Conservation (phyloP, 2,797 vertebrate genomes). For the Pipistrellus pygmaeus region DNA sequence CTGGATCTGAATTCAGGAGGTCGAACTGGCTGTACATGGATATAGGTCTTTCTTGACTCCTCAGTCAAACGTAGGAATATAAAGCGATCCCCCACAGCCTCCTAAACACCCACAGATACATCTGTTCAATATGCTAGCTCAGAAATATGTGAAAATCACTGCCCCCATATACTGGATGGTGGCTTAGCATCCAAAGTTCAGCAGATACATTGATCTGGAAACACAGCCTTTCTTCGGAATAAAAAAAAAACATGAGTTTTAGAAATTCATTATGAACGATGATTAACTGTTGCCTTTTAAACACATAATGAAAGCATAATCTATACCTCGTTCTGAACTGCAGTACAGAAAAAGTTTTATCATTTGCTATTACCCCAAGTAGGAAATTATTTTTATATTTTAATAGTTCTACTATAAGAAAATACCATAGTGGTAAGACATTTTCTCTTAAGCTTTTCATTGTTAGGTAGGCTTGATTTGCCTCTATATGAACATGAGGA, state of each 20-base stretch:
- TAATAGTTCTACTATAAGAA: conserved; percentile 23
- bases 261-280: background rate
- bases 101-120: conserved; percentile 62
- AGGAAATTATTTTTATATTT: conserved; percentile 3
- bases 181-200: conserved; percentile 29
- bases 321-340: background rate
- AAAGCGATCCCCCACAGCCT: conserved; percentile 51
- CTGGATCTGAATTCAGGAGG: conserved; percentile 5
- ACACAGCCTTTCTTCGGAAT: background rate
- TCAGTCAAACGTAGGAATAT: conserved; percentile 37
- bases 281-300: conserved; percentile 40
- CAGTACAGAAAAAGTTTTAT: conserved; percentile 27
- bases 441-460: background rate
- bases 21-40: background rate
- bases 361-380: background rate
- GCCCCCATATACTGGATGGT: background rate
- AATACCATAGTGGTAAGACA: background rate
- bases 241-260: background rate
- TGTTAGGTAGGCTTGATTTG: background rate
- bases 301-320: conserved; percentile 1
- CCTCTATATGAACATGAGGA: background rate
- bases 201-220: background rate
- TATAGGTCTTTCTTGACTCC: background rate
- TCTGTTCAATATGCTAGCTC: conserved; percentile 60
- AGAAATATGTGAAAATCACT: conserved; percentile 52